These are phyloP conservation scores for Diarsia rubi DNA, from an alignment of 2,888 invertebrate genomes.

Conservation along the genomic window DNA sequence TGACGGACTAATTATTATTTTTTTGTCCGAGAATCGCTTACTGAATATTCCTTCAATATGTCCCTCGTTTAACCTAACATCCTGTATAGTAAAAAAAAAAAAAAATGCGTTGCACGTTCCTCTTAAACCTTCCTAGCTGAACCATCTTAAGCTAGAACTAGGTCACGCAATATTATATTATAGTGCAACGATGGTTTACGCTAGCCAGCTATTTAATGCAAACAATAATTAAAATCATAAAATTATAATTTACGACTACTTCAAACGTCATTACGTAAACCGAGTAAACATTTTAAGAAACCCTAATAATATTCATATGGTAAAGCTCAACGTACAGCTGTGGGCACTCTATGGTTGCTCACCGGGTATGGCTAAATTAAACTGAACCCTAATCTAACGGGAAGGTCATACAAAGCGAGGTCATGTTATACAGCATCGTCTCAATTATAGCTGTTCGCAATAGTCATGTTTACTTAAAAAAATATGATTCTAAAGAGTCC, in stretches of 20 bases:
- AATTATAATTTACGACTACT: slow-evolving; percentile 23
- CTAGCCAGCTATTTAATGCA: not conserved
- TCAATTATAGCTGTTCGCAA: too few species aligned
- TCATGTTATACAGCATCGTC: too few species aligned
- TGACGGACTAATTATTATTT: too few species aligned
- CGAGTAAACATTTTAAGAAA: not conserved
- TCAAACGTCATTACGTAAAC: not conserved
- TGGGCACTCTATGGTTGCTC: not conserved
- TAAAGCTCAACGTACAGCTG: not conserved
- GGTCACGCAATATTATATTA: not conserved
- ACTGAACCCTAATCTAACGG: too few species aligned
- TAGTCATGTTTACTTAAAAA: too few species aligned
- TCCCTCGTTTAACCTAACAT: too few species aligned
- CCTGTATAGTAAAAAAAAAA: not conserved
- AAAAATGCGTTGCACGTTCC: not conserved
- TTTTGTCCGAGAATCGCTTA: too few species aligned
- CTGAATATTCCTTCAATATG: too few species aligned
- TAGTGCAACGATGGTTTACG: not conserved
- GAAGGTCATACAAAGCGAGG: too few species aligned
- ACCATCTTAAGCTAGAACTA: not conserved
- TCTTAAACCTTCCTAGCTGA: not conserved
- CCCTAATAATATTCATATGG: not conserved
- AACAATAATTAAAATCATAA: slow-evolving; percentile 13
- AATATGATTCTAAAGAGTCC: too few species aligned
- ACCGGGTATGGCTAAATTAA: too few species aligned